phyloP scores from a whole-genome alignment of 2,113 vertebrate genomes.

The Solenodon paradoxus region DNA sequence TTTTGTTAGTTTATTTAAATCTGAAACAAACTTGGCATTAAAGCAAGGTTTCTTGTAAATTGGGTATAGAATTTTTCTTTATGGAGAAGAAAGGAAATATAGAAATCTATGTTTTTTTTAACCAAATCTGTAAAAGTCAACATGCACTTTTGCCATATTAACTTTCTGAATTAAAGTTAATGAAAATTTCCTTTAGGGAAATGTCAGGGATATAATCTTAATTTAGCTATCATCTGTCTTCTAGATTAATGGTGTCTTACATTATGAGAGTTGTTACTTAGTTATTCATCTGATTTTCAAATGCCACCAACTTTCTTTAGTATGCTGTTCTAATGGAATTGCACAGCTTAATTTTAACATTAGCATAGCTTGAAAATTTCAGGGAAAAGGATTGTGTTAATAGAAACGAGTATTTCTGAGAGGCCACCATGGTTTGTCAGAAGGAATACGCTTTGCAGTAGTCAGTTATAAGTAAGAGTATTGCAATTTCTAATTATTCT shows the following conservation, averaged over 20 bases:
- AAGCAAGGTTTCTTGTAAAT: background rate
- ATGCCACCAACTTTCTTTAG: background rate
- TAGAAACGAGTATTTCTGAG: background rate
- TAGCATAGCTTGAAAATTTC: background rate
- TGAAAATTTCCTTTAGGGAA: background rate
- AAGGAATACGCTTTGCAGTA: background rate
- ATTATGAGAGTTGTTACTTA: background rate
- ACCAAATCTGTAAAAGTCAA: background rate
- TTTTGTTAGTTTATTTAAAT: background rate
- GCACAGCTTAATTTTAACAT: too few relatives aligned
- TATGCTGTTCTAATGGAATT: background rate
- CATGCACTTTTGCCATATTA: background rate
- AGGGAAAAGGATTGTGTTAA: background rate
- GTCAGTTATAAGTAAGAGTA: background rate
- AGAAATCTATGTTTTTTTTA: background rate
- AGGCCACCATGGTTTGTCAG: background rate
- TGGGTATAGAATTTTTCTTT: background rate
- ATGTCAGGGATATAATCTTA: background rate
- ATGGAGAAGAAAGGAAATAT: background rate
- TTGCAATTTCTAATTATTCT: background rate
- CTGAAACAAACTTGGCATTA: background rate
- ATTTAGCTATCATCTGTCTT: background rate
- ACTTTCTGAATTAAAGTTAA: slow-evolving; percentile 1
- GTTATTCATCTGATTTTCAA: slow-evolving; percentile 1
- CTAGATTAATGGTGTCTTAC: background rate